Evolutionary conservation across 2,888 invertebrate species (phyloP), one percentile per base, ranked within the genome.

Genomic region (Odontothrips loti): DNA sequence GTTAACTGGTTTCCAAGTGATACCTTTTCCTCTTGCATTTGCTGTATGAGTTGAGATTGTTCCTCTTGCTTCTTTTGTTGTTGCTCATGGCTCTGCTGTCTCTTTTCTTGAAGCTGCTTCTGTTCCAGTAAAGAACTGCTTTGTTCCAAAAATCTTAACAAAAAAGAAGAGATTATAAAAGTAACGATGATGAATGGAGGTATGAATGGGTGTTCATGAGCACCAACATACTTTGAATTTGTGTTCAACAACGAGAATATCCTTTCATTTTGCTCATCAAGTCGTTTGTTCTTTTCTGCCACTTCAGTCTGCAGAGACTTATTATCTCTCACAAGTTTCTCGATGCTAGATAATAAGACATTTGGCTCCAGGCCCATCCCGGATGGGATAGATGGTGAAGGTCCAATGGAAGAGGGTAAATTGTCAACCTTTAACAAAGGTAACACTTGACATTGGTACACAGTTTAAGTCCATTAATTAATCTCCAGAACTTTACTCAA

Each of bases 261-360:
- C 12, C 68, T 75, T 27, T 75, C 68, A 27, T 75, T 75, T 27
- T 75, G 68, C 27, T 75, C 68, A 75, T 75, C 68, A 23, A 75
- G 68, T 12, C 68, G 68, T 75, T 75, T 75, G 27, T 75, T 75
- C 23, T 75, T 75, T 27, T 75, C 68, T 27, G 27, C 23, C 23
- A 75, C 27, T 23, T 75, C 68, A 3, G 27, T 27, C 12, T 75
- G 23, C 10, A 75, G 27, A 27, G 68, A 27, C 23, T 75, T n/a
- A 75, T 75, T 75, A 75, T 75, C 68, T 27, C 27, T 23, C 12
- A 75, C 68, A 27, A 75, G 27, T 23, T 75, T 75, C 68, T 75
- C 68, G 27, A 75, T 75, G 68, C 68, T 75, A 10, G 27, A 75
- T 10, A 75, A 27, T 27, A 75, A 75, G 9, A 27, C 68, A 75